These are phyloP conservation scores for Epinephelus awoara DNA, from an alignment of 2,797 vertebrate genomes.

Conservation along the genomic window DNA sequence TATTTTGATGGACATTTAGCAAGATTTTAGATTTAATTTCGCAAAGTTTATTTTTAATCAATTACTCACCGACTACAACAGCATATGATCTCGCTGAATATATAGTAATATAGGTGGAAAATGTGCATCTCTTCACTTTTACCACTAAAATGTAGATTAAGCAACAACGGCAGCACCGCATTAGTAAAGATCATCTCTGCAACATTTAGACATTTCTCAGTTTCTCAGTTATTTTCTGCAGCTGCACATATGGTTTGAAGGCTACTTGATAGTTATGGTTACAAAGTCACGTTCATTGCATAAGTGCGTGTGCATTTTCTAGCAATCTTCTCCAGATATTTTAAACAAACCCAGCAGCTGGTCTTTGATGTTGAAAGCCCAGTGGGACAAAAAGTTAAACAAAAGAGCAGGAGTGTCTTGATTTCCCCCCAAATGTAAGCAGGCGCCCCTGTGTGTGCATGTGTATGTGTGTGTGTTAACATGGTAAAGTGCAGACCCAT, in stretches of 20 bases:
- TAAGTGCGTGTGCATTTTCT: not conserved
- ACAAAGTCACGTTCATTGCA: not conserved
- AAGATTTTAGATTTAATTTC: not conserved
- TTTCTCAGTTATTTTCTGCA: not conserved
- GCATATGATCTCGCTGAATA: not conserved
- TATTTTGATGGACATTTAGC: not conserved
- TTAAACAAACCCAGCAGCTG: constrained; percentile 27
- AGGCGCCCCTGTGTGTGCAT: constrained; percentile 41
- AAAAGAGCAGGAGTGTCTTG: constrained; percentile 60
- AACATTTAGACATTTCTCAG: constrained; percentile 4
- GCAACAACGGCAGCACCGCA: not conserved
- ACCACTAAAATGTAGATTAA: too few relatives aligned
- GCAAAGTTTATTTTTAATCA: not conserved
- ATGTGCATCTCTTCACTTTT: not conserved
- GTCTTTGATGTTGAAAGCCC: constrained; percentile 60
- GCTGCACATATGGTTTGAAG: constrained; percentile 1
- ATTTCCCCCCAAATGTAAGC: constrained; percentile 64
- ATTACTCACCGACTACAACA: not conserved
- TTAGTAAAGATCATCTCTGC: constrained; percentile 4
- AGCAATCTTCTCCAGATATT: not conserved
- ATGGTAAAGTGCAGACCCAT: constrained; percentile 53
- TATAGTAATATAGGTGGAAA: not conserved
- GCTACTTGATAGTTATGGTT: not conserved
- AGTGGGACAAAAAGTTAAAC: constrained; percentile 49
- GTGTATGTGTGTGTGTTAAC: constrained; percentile 63